These are phyloP conservation scores for Thaleichthys pacificus DNA, from an alignment of 2,797 vertebrate species.

Conservation along the genomic window DNA sequence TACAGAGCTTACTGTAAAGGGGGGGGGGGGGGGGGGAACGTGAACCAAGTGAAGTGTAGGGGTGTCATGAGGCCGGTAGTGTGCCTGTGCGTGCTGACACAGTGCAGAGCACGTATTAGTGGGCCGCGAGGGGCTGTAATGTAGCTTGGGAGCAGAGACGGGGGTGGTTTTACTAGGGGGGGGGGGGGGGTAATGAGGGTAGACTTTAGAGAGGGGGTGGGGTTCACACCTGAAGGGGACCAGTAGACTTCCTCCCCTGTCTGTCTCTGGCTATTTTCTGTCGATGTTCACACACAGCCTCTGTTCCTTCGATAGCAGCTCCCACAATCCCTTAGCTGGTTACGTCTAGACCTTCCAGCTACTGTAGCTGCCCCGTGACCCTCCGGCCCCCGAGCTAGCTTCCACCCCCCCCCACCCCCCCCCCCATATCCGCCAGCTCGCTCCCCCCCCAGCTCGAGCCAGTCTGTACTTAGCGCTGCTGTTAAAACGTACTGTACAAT, in stretches of 20 bases:
- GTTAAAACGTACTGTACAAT: background rate
- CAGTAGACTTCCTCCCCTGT: constrained; percentile 37
- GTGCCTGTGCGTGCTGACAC: constrained; percentile 43
- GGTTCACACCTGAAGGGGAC: constrained; percentile 63
- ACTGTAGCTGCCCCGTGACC: background rate
- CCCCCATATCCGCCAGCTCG: background rate
- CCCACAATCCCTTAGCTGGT: background rate
- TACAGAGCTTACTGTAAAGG: too few relatives aligned
- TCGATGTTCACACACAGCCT: constrained; percentile 10
- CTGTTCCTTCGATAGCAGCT: background rate
- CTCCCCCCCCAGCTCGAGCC: background rate
- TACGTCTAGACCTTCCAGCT: background rate
- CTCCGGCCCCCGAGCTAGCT: background rate
- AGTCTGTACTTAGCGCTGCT: background rate
- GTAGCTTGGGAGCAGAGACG: constrained; percentile 45
- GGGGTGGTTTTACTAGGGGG: constrained; percentile 46
- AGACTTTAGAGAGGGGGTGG: constrained; percentile 13
- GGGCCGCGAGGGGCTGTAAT: constrained; percentile 31
- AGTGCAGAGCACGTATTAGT: constrained; percentile 34
- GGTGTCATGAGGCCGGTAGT: constrained; percentile 16
- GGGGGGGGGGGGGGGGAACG: too few relatives aligned
- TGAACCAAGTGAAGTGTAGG: too few relatives aligned
- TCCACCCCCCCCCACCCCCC: background rate
- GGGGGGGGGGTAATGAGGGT: constrained; percentile 29
- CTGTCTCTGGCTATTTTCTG: background rate